Evolutionary conservation across 64 coral and sea anemone species (phyloP).

Genomic region (Actinia tenebrosa): DNA sequence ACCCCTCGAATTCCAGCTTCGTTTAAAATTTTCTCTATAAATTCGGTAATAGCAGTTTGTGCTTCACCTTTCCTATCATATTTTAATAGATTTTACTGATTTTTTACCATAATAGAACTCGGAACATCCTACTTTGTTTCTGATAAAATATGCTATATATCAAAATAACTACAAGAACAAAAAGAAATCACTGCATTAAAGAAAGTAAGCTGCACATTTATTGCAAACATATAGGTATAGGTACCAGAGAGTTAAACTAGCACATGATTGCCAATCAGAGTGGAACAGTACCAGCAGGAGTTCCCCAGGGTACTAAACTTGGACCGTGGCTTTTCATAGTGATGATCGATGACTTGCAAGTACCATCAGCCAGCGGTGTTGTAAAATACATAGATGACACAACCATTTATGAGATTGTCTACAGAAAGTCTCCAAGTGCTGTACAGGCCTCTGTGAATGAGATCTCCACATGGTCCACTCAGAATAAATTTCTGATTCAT

Average conservation of each 20-base stretch:
- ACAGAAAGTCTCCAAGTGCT: neutral
- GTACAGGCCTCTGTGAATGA: conserved; percentile 16
- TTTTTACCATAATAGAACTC: too few relatives aligned
- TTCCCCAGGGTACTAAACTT: conserved; percentile 33
- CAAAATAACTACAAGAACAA: too few relatives aligned
- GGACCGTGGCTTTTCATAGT: conserved; percentile 46
- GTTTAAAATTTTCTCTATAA: too few relatives aligned
- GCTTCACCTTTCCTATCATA: too few relatives aligned
- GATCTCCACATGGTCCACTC: conserved; percentile 20
- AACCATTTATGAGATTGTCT: conserved; percentile 10
- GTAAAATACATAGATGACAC: conserved; percentile 38
- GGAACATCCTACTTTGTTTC: too few relatives aligned
- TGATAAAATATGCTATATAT: too few relatives aligned
- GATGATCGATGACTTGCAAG: conserved; percentile 42
- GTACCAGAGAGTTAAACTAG: neutral
- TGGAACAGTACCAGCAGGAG: conserved; percentile 25
- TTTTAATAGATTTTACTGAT: too few relatives aligned
- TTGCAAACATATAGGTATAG: too few relatives aligned
- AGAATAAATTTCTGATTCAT: conserved; percentile 28
- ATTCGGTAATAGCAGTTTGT: too few relatives aligned
- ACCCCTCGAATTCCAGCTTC: too few relatives aligned
- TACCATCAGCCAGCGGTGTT: conserved; percentile 27
- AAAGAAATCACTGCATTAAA: too few relatives aligned
- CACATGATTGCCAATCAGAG: conserved; percentile 23
- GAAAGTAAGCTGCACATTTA: too few relatives aligned